These are phyloP conservation scores for Takifugu ocellatus DNA, from an alignment of 2,797 vertebrate species.

Conservation along the genomic window DNA sequence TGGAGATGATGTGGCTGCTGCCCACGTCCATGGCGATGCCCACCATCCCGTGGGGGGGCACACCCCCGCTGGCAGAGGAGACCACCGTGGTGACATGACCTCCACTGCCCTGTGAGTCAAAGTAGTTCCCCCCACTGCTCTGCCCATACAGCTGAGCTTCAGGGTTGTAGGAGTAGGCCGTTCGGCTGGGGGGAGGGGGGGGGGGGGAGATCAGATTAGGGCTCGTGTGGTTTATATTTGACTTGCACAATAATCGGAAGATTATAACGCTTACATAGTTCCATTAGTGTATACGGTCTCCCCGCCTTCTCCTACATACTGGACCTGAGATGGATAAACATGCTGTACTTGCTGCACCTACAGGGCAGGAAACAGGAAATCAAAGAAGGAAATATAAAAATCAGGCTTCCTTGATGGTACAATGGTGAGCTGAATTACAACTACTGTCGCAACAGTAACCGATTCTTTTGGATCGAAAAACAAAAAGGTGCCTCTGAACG, in stretches of 20 bases:
- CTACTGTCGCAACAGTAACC: not conserved
- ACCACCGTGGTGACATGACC: slow-evolving; percentile 90
- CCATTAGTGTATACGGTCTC: slow-evolving; percentile 95
- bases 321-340: slow-evolving; percentile 91
- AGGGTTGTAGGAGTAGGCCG: slow-evolving; percentile 89
- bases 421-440: not conserved
- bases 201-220: slow-evolving; percentile 16
- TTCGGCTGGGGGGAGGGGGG: slow-evolving; percentile 81
- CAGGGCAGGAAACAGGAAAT: slow-evolving; percentile 21
- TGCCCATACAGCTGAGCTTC: slow-evolving; percentile 91
- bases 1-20: slow-evolving; percentile 90
- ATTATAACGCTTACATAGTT: slow-evolving; percentile 80
- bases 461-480: not conserved
- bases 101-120: slow-evolving; percentile 86
- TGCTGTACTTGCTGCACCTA: slow-evolving; percentile 89
- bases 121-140: slow-evolving; percentile 86
- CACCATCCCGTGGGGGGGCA: slow-evolving; percentile 92
- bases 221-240: not conserved
- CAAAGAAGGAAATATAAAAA: not conserved
- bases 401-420: not conserved
- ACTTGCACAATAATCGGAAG: not conserved
- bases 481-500: not conserved
- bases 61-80: slow-evolving; percentile 83
- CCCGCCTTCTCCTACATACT: slow-evolving; percentile 90
- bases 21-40: slow-evolving; percentile 94